Evolutionary conservation across 53 echinoderm and acorn worm species (phyloP).

Genomic region (Stichopus horrens): DNA sequence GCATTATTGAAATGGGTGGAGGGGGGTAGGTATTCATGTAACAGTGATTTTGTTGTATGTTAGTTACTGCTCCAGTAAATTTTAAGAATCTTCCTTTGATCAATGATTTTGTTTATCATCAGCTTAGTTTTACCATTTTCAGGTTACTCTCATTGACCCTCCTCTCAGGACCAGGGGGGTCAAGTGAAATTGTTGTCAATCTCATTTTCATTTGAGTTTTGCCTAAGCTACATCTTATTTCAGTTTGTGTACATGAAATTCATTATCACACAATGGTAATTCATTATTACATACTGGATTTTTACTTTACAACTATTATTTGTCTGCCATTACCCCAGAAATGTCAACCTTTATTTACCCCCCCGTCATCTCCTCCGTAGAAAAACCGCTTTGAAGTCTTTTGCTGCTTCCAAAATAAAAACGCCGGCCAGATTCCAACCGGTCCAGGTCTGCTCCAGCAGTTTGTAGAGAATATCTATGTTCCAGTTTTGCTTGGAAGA

Average conservation of each 20-base stretch:
- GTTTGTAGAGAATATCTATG: conserved; percentile 72
- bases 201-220: neutral
- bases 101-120: no score
- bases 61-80: no score
- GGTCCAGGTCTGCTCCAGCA: conserved; percentile 73
- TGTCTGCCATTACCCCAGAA: neutral
- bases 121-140: no score
- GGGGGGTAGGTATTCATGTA: no score
- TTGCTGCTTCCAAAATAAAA: conserved; percentile 27
- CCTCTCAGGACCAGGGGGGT: no score
- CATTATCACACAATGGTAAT: neutral
- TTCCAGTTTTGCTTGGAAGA: conserved; percentile 61
- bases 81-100: no score
- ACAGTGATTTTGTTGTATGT: no score
- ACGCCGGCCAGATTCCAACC: conserved; percentile 60
- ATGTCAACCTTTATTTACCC: neutral
- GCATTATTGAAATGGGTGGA: no score
- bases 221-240: neutral
- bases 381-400: conserved; percentile 12
- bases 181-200: neutral
- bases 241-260: neutral
- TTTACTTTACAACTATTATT: neutral
- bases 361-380: neutral
- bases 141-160: no score
- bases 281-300: neutral